Evolutionary conservation across 2,113 vertebrate species (phyloP), one percentile per base, ranked within the genome.

Genomic region (Tiliqua scincoides): DNA sequence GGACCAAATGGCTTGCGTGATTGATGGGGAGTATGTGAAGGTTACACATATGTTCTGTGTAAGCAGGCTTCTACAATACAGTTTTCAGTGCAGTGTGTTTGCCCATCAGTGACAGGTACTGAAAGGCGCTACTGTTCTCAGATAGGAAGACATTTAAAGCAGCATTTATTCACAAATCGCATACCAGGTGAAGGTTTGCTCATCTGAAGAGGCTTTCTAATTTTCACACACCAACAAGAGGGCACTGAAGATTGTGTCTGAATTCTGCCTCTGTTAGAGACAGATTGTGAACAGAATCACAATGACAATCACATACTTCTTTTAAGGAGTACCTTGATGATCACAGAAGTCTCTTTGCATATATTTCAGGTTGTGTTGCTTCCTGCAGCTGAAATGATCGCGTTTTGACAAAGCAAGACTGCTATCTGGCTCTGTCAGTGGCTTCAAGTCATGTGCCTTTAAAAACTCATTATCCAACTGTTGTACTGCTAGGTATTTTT

Each of bases 1-100:
- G 48, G n/a, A n/a, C 61, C 71, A 74, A 90, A 91, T 85, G 72
- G 12, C 10, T 35, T 20, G 85, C 21, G 71, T 67, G 82, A 89
- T 81, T 91, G 71, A 43, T 74, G 43, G 35, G 88, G 67, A 79
- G 48, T 40, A 72, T 81, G 0, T 71, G 43, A 72, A 90, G 72
- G 48, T 73, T 80, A 80, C 91, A 75, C 25, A 85, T 0, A 82
- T 88, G 86, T 7, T 85, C 43, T 77, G 48, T 4, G 63, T 48
- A 73, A 30, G 30, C 63, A 62, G 85, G 40, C 52, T 70, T 7
- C 27, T 79, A 21, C 84, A 40, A 15, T 80, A 40, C 43, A 27
- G 8, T 81, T 81, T 54, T 43, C 40, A 37, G 74, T 59, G n/a
- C 80, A 71, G 61, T 85, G 10, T 43, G 52, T 85, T 87, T 37